Percentiles rank a stretch among this genome's conserved stretches.
Conservation (phyloP, 2,888 invertebrate species). For the Stenotaenia linearis region DNA sequence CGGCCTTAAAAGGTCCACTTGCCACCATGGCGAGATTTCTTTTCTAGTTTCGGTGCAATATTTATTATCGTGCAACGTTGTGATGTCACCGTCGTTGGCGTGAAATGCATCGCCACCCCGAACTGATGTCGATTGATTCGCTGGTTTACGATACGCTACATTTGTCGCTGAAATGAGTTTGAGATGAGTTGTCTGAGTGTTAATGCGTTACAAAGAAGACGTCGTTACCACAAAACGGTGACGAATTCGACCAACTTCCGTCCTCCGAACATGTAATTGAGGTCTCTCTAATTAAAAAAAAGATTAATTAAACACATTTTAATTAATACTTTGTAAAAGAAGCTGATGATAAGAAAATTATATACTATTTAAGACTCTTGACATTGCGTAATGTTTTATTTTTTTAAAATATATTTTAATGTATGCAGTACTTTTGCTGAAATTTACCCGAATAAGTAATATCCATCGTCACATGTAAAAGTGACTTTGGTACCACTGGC, state of each 20-base stretch:
- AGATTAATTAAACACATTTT: neutral
- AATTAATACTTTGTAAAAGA: no score
- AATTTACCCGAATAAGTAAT: conserved; percentile 73
- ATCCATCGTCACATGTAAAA: conserved; percentile 80
- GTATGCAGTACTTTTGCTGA: neutral
- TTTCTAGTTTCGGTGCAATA: conserved; percentile 83
- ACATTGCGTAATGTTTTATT: neutral
- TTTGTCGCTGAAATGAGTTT: conserved; percentile 39
- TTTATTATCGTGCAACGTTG: conserved; percentile 78
- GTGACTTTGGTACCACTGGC: conserved; percentile 60
- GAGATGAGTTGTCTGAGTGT: neutral
- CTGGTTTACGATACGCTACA: conserved; percentile 58
- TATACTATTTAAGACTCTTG: no score
- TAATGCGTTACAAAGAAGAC: neutral
- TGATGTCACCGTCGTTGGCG: conserved; percentile 80
- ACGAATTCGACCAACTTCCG: conserved; percentile 72
- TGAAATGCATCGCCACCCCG: conserved; percentile 74
- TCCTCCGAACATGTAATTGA: conserved; percentile 63
- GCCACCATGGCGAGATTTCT: conserved; percentile 90
- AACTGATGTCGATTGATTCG: conserved; percentile 84
- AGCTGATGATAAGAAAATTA: no score
- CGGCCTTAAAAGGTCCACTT: conserved; percentile 74
- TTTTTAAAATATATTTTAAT: neutral
- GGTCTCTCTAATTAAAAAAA: conserved; percentile 42
- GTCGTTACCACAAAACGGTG: conserved; percentile 74